A percentile compares a stretch with the other conserved stretches of the same genome.
These are phyloP conservation scores for Epizoanthus fatuus DNA, from an alignment of 92 coral and sea anemone species.

Conservation along the genomic window DNA sequence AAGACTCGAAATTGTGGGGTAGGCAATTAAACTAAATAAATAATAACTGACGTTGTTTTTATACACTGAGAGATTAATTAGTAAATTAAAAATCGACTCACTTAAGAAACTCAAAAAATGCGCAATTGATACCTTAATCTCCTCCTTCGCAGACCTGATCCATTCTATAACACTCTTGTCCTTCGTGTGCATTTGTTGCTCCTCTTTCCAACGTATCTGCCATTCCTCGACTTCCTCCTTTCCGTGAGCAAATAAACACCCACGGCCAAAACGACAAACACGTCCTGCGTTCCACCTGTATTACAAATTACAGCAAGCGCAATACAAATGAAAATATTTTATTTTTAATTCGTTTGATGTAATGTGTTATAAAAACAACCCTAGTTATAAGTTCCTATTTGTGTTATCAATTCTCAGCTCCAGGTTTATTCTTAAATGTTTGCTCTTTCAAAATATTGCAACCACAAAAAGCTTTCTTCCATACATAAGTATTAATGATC, in stretches of 20 bases:
- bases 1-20: no score
- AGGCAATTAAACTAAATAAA: no score
- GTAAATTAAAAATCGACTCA: no score
- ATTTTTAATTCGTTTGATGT: neutral
- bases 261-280: constrained; percentile 27
- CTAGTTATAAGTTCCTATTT: no score
- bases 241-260: constrained; percentile 37
- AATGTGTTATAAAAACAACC: neutral
- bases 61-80: no score
- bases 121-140: constrained; percentile 15
- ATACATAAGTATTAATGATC: no score
- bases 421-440: no score
- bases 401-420: no score
- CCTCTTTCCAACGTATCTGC: constrained; percentile 23
- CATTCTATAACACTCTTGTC: neutral
- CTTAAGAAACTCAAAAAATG: no score
- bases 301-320: neutral
- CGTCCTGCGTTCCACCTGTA: constrained; percentile 12
- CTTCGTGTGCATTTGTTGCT: neutral
- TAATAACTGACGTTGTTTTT: no score
- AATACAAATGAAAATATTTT: neutral
- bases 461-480: no score
- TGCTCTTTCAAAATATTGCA: no score
- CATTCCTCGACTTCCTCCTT: constrained; percentile 27
- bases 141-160: constrained; percentile 5